These are phyloP conservation scores for Halocaridina rubra DNA, from an alignment of 2,888 invertebrate species.

Conservation along the genomic window DNA sequence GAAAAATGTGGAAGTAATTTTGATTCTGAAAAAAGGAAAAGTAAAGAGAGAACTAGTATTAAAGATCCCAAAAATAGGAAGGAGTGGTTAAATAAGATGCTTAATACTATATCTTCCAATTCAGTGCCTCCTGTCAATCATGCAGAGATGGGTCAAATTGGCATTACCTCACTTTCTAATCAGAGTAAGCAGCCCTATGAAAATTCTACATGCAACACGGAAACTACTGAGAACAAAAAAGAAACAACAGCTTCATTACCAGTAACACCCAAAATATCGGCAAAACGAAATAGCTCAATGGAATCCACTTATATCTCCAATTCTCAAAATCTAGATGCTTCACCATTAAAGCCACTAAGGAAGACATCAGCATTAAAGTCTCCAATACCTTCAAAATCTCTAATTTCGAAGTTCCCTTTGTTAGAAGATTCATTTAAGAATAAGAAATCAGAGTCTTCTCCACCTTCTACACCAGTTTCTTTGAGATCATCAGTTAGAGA, in stretches of 20 bases:
- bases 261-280: too few relatives aligned
- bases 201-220: not conserved
- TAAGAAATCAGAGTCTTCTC: not conserved
- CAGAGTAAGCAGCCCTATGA: not conserved
- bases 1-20: too few relatives aligned
- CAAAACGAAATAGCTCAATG: not conserved
- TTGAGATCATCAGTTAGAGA: not conserved
- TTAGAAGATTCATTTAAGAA: not conserved
- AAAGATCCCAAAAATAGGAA: conserved; percentile 43
- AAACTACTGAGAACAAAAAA: not conserved
- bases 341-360: not conserved
- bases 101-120: conserved; percentile 34
- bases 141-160: not conserved
- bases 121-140: not conserved
- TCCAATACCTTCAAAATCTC: not conserved
- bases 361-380: not conserved
- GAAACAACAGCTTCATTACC: not conserved
- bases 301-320: too few relatives aligned
- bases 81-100: conserved; percentile 51
- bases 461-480: not conserved
- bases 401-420: not conserved
- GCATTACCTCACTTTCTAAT: not conserved
- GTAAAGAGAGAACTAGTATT: conserved; percentile 17
- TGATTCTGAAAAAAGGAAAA: not conserved
- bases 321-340: not conserved